Evolutionary conservation across 2,888 invertebrate genomes (phyloP), one percentile per base, ranked within the genome.

Genomic region (Xestia ashworthii): DNA sequence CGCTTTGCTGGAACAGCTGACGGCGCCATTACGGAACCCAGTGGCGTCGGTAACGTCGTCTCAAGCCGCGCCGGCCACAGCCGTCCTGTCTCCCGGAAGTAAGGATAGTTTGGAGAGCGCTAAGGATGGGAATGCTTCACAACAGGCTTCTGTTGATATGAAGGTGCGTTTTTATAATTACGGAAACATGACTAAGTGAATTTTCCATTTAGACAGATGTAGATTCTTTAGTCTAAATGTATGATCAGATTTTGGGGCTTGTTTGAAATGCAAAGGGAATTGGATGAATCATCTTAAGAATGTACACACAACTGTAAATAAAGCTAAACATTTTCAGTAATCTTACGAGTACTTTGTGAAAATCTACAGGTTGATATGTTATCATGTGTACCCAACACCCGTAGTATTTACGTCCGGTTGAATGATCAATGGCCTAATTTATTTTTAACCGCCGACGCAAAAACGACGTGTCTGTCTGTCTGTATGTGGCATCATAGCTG

Each of bases 1-100:
- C 76, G 95, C 95, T 0, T 84, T 97, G 67, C 88, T 96, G 25
- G 97, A 97, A 87, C 96, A 96, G 74, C 91, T 97, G 81, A 97
- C 97, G 0, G 90, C 93, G 85, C 96, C 97, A 0, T 87, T 97
- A 79, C 91, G 94, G 81, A 96, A 94, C 86, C 93, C 94, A 0
- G 91, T 94, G 74, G 82, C 94, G 3, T 91, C 95, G 2, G 62
- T 93, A 83, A 87, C 90, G 76, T 88, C 94, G 65, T 86, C 93
- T 11, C 93, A 92, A 55, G 80, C 90, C 25, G 90, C 90, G 58
- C 91, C 94, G 5, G 81, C 90, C 12, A 80, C 93, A 11, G 89
- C 90, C 3, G 92, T 91, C 76, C 78, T 91, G 81, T 92, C 95
- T 41, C 94, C 95, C 68, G 94, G 93, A 66, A 94, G 94, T 85